Conservation (phyloP, 2,113 vertebrate genomes). For the Porphyrio hochstetteri region DNA sequence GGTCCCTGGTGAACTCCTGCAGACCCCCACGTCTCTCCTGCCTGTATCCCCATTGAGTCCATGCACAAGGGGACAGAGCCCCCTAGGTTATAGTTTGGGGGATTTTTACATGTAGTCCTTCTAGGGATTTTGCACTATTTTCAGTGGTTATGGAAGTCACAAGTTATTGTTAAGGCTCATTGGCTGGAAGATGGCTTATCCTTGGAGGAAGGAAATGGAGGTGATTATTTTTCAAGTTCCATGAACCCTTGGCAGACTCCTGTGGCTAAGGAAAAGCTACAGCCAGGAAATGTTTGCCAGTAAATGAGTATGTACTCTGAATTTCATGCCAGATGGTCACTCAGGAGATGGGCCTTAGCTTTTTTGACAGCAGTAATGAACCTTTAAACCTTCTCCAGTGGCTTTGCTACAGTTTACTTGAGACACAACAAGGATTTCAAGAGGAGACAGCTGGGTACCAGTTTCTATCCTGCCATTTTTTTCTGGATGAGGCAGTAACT, state of each 20-base stretch:
- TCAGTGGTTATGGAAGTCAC: not conserved
- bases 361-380: not conserved
- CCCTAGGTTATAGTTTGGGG: not conserved
- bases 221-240: not conserved
- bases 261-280: not conserved
- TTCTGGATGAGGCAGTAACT: not conserved
- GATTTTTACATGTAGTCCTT: not conserved
- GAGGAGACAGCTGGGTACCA: not conserved
- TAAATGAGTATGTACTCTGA: not conserved
- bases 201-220: not conserved
- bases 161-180: not conserved
- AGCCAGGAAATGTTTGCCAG: not conserved
- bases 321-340: constrained; percentile 8
- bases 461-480: not conserved
- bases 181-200: not conserved
- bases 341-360: not conserved
- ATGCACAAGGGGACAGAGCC: not conserved
- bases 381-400: not conserved
- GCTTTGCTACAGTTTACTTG: not conserved
- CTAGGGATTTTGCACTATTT: not conserved
- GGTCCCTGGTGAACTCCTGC: not conserved
- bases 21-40: not conserved
- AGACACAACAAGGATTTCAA: not conserved
- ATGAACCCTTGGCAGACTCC: not conserved
- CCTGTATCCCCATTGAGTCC: not conserved